phyloP scores from a whole-genome alignment of 1,140 invertebrate genomes.

The Globodera rostochiensis region DNA sequence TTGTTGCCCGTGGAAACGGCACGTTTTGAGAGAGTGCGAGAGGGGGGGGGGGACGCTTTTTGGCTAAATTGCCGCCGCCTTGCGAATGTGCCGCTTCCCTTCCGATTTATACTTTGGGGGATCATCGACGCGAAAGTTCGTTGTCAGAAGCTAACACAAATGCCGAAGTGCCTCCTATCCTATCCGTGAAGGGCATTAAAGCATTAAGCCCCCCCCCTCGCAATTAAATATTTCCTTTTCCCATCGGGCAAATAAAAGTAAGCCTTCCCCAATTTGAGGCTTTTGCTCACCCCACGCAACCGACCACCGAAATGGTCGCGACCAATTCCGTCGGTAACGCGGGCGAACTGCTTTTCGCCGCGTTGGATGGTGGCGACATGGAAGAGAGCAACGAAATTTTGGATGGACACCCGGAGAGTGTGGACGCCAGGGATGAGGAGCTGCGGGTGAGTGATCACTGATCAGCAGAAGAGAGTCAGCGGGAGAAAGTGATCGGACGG shows the following conservation, averaged over 20 bases:
- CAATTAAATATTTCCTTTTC: too few species aligned
- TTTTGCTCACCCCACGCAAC: background rate
- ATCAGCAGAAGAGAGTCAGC: background rate
- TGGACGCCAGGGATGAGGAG: constrained; percentile 30
- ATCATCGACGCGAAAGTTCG: too few species aligned
- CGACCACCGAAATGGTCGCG: background rate
- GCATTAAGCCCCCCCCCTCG: too few species aligned
- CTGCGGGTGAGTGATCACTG: constrained; percentile 2
- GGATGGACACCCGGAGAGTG: constrained; percentile 31
- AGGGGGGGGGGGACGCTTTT: too few species aligned
- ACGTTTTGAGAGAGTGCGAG: background rate
- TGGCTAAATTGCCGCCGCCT: background rate
- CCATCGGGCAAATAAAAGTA: too few species aligned
- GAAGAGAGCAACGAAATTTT: constrained; percentile 28
- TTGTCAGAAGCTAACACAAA: background rate
- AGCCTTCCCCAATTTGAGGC: too few species aligned
- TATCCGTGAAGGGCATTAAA: too few species aligned
- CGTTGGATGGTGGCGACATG: constrained; percentile 31
- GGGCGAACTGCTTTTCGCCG: constrained; percentile 27
- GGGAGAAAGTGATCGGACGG: background rate
- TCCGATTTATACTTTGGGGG: background rate
- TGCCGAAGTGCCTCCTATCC: background rate
- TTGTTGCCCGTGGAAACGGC: background rate
- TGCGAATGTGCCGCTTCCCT: background rate
- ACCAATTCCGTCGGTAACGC: background rate